Percentiles rank a stretch among this genome's conserved stretches.
phyloP scores from a whole-genome alignment of 2,888 invertebrate species.

The Drosophila infuscata region DNA sequence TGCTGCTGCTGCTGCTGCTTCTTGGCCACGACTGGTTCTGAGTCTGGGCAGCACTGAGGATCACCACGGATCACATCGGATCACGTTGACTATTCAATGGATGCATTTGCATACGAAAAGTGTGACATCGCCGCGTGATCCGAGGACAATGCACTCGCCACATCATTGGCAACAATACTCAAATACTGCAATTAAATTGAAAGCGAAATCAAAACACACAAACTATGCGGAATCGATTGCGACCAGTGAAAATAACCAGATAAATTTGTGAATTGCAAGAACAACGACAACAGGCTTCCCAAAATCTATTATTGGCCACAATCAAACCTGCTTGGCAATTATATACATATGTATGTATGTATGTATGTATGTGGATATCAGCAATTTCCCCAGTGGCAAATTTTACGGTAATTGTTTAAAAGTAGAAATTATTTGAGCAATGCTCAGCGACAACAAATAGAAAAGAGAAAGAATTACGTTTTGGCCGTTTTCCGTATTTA shows the following conservation, averaged over 20 bases:
- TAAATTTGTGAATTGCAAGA: conserved; percentile 70
- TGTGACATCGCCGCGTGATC: conserved; percentile 75
- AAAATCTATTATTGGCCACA: conserved; percentile 55
- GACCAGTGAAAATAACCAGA: conserved; percentile 55
- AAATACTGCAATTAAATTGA: conserved; percentile 56
- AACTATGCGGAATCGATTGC: conserved; percentile 83
- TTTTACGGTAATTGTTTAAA: conserved; percentile 67
- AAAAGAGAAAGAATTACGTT: conserved; percentile 37
- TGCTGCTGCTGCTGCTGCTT: conserved; percentile 9
- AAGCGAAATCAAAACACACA: conserved; percentile 76
- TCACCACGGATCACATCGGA: conserved; percentile 29
- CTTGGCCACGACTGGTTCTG: conserved; percentile 37
- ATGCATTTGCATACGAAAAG: conserved; percentile 65
- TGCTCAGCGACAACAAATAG: conserved; percentile 24
- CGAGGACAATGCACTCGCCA: conserved; percentile 67
- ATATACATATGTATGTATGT: not conserved
- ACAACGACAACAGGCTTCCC: conserved; percentile 67
- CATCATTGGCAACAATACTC: conserved; percentile 1
- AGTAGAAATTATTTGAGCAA: conserved; percentile 58
- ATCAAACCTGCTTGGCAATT: conserved; percentile 7
- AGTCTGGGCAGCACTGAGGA: conserved; percentile 7
- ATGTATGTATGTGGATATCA: not conserved
- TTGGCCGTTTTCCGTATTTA: conserved; percentile 49
- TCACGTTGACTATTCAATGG: conserved; percentile 13
- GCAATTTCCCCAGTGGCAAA: conserved; percentile 20